These are phyloP conservation scores for Drosophila orosa DNA, from an alignment of 1,140 invertebrate species.

Conservation along the genomic window DNA sequence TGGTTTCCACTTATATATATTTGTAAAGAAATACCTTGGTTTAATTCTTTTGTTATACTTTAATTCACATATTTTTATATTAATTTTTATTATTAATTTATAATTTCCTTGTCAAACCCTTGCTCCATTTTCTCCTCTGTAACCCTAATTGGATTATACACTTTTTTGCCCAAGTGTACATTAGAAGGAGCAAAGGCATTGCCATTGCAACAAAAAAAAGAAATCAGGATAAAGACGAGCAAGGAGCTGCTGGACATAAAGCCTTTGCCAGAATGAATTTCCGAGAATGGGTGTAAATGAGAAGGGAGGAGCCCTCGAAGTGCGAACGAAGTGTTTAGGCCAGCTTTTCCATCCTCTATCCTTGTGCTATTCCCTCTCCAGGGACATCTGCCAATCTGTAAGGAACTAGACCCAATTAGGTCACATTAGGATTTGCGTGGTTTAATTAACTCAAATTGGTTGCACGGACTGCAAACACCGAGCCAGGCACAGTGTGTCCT, in stretches of 20 bases:
- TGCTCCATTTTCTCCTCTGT: background rate
- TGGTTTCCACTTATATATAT: no score
- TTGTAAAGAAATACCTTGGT: no score
- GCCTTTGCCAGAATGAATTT: constrained; percentile 37
- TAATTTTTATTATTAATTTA: no score
- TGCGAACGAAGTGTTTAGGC: constrained; percentile 45
- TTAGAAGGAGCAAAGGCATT: constrained; percentile 19
- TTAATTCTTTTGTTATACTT: no score
- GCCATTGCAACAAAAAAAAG: background rate
- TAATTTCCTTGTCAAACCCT: background rate
- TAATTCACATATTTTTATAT: no score
- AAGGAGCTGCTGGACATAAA: constrained; percentile 46
- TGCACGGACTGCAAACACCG: constrained; percentile 49
- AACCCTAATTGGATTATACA: constrained; percentile 3
- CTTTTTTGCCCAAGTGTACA: constrained; percentile 11
- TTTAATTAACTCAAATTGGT: constrained; percentile 78
- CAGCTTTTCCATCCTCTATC: constrained; percentile 19
- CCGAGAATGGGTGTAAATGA: constrained; percentile 33
- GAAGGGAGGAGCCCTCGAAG: constrained; percentile 40
- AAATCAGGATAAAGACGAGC: constrained; percentile 31
- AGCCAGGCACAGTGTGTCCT: constrained; percentile 9
- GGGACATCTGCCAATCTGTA: constrained; percentile 53
- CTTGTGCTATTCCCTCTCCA: constrained; percentile 17
- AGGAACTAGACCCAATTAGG: constrained; percentile 66
- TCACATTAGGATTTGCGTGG: constrained; percentile 76